Evolutionary conservation across 2,888 invertebrate genomes (phyloP).

Genomic region (Orthosia gothica): DNA sequence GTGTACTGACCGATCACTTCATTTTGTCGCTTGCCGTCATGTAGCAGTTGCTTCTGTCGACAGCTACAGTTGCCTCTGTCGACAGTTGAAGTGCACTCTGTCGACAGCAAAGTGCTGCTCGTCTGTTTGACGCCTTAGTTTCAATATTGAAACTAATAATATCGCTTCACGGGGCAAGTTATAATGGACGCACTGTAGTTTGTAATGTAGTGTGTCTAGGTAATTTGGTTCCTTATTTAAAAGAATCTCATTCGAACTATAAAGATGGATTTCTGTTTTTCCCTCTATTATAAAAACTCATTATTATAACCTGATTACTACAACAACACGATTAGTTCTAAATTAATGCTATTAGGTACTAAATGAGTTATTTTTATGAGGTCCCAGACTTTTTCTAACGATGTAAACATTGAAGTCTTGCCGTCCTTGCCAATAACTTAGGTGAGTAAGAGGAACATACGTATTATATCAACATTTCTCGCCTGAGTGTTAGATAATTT

Average conservation of each 20-base stretch:
- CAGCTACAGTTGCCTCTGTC: too few species aligned
- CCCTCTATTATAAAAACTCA: neutral
- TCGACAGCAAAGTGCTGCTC: too few species aligned
- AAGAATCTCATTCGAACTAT: slow-evolving; percentile 1
- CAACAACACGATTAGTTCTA: slow-evolving; percentile 16
- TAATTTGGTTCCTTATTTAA: neutral
- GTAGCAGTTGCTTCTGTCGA: too few species aligned
- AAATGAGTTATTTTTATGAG: neutral
- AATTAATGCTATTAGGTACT: neutral
- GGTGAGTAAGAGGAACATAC: neutral
- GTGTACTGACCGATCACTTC: too few species aligned
- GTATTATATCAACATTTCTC: neutral
- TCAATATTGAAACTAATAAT: too few species aligned
- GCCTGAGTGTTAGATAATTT: neutral
- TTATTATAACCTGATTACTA: neutral
- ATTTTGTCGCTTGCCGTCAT: too few species aligned
- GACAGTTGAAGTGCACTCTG: too few species aligned
- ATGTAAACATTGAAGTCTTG: neutral
- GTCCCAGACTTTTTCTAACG: neutral
- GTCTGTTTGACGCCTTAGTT: too few species aligned
- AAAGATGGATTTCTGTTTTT: neutral
- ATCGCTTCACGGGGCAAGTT: too few species aligned
- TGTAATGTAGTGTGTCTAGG: too few species aligned
- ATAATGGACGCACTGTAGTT: too few species aligned
- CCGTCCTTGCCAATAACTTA: neutral